A percentile compares a stretch with the other conserved stretches of the same genome.
phyloP scores from a whole-genome alignment of 2,888 invertebrate species.

The Drosophila ezoana region DNA sequence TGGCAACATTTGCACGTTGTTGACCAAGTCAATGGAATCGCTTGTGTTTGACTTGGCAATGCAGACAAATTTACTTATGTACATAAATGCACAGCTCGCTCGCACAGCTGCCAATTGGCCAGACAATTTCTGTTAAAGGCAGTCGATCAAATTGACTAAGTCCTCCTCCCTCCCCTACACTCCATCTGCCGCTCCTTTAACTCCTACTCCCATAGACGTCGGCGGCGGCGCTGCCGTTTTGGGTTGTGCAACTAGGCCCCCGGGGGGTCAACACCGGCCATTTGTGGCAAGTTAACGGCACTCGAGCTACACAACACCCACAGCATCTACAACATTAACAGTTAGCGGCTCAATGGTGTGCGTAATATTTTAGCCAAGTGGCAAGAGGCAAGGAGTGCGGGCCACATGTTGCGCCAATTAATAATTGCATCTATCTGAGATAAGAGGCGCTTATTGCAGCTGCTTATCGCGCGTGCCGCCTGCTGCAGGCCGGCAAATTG shows the following conservation, averaged over 20 bases:
- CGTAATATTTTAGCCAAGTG: constrained; percentile 38
- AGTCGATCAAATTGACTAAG: constrained; percentile 55
- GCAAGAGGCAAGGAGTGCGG: constrained; percentile 9
- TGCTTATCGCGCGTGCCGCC: constrained; percentile 56
- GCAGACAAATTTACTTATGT: constrained; percentile 62
- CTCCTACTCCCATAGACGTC: neutral
- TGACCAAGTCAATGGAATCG: constrained; percentile 46
- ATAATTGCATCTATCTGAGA: constrained; percentile 64
- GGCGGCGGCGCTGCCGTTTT: constrained; percentile 22
- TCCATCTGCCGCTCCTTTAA: neutral
- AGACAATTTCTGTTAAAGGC: constrained; percentile 63
- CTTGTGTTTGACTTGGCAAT: constrained; percentile 72
- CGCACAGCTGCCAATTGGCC: constrained; percentile 61
- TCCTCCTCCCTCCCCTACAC: neutral
- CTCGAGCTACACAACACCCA: constrained; percentile 39
- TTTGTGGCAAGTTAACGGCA: constrained; percentile 48
- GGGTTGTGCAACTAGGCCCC: constrained; percentile 55
- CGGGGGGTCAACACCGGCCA: constrained; percentile 69
- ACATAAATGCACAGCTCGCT: constrained; percentile 39
- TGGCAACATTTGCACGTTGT: constrained; percentile 58
- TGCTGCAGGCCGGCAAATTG: constrained; percentile 33
- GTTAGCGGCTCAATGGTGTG: constrained; percentile 17
- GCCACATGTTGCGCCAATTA: constrained; percentile 67
- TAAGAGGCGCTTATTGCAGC: constrained; percentile 45
- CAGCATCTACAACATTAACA: constrained; percentile 2